Evolutionary conservation across 64 coral and sea anemone species (phyloP).

Genomic region (Pocillopora verrucosa): DNA sequence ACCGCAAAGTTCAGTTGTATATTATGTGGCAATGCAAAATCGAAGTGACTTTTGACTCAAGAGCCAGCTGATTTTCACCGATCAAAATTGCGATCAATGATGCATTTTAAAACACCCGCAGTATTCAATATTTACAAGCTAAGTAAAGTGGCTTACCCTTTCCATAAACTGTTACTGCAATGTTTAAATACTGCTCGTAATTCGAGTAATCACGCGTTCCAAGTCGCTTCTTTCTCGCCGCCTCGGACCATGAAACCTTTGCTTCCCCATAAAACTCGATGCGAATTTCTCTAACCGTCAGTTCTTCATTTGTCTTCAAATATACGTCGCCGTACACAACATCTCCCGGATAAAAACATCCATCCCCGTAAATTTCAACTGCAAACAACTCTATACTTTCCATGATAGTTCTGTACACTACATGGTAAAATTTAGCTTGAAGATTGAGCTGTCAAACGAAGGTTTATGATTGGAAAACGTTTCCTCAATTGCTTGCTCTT

Average conservation of each 20-base stretch:
- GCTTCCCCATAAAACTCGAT: conserved; percentile 37
- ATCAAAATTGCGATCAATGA: neutral
- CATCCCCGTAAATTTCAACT: conserved; percentile 45
- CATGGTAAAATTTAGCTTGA: neutral
- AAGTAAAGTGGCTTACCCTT: neutral
- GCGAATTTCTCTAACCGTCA: conserved; percentile 37
- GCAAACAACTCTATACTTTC: conserved; percentile 25
- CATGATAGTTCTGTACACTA: neutral
- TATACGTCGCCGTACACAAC: conserved; percentile 34
- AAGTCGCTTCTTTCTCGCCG: neutral
- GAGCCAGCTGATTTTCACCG: too few species aligned
- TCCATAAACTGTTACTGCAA: conserved; percentile 32
- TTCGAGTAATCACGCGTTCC: conserved; percentile 14
- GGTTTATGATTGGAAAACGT: too few species aligned
- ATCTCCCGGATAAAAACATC: conserved; percentile 25
- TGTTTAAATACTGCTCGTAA: conserved; percentile 38
- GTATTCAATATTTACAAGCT: neutral
- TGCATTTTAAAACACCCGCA: neutral
- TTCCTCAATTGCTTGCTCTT: too few species aligned
- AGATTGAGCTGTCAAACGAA: too few species aligned
- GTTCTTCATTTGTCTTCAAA: conserved; percentile 14
- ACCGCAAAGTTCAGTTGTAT: too few species aligned
- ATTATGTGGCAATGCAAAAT: too few species aligned
- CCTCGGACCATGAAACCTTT: conserved; percentile 24
- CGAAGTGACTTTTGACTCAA: too few species aligned